Base-by-base conservation (phyloP, 2,797 vertebrate species). In the Hyperoplus lanceolatus region DNA sequence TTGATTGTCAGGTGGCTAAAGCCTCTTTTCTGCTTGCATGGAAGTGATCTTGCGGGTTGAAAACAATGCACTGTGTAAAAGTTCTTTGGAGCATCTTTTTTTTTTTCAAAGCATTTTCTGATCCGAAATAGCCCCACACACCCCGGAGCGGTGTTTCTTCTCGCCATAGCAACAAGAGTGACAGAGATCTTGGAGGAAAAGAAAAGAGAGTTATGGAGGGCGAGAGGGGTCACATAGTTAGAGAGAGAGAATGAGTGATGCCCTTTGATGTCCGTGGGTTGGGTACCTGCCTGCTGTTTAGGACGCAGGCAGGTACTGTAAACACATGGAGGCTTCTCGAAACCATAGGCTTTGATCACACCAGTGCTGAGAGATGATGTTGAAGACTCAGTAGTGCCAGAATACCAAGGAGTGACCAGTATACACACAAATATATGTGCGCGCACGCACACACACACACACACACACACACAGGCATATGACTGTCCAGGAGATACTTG, bases 301-400 rank as follows among this genome's bases (percentile, higher is more conserved):
- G 90, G 73, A 85, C 61, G 74, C 80, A 70, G 85, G 80, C 81
- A 88, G 87, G 87, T 90, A 85, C 84, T 78, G 80, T 89, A 93
- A 92, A 90, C 85, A 93, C 69, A 63, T 76, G 29, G 4, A 71
- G 71, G 73, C 77, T 81, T 63, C 88, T 89, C 70, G 81, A 29
- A 74, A 75, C 76, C 82, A 38, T 7, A 73, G 12, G 77, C 90
- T 93, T 93, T 94, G 92, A 94, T 93, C 91, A 86, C 67, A 55
- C 77, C 62, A 61, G 54, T 51, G 73, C 63, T 60, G 79, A 49
- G 75, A 79, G 76, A 86, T 65, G 75, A 77, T 86, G 85, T 14
- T 83, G 91, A 91, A 90, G 90, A 89, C 75, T 83, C 81, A 71
- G 38, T 63, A 73, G 21, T 60, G 48, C 76, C 77, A 43, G 87